These are phyloP conservation scores for Metacarcinus magister DNA, from an alignment of 2,888 invertebrate species.

Conservation along the genomic window DNA sequence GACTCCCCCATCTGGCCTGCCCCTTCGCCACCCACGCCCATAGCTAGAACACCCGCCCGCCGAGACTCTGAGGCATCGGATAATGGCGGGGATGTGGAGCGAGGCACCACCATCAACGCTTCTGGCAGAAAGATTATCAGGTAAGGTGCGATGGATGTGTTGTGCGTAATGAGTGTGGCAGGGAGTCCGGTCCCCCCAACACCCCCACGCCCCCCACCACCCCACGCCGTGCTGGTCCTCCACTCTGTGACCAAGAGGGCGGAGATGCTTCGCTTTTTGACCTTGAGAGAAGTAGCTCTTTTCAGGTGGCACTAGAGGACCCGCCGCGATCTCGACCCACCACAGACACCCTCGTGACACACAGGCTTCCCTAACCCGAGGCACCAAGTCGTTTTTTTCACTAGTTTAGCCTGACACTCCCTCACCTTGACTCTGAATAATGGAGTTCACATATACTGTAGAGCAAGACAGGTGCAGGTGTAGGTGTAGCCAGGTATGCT, in stretches of 20 bases:
- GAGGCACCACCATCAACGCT: background rate
- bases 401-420: background rate
- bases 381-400: background rate
- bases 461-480: too few relatives aligned
- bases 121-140: constrained; percentile 67
- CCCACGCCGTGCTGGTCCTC: background rate
- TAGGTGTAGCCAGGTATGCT: background rate
- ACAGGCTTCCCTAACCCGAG: too few relatives aligned
- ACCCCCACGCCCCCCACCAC: background rate
- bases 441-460: too few relatives aligned
- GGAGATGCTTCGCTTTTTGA: background rate
- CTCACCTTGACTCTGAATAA: too few relatives aligned
- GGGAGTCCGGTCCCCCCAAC: background rate
- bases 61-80: background rate
- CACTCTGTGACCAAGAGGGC: background rate
- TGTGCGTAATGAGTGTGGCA: background rate
- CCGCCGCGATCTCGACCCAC: background rate
- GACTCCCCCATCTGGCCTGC: constrained; percentile 52
- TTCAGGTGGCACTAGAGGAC: background rate
- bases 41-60: constrained; percentile 46
- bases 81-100: background rate
- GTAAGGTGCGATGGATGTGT: constrained; percentile 16
- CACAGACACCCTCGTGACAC: background rate
- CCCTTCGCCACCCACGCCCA: constrained; percentile 60
- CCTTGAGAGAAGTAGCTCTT: background rate